Conservation (phyloP, 2,888 invertebrate species). For the Plagodis dolabraria region DNA sequence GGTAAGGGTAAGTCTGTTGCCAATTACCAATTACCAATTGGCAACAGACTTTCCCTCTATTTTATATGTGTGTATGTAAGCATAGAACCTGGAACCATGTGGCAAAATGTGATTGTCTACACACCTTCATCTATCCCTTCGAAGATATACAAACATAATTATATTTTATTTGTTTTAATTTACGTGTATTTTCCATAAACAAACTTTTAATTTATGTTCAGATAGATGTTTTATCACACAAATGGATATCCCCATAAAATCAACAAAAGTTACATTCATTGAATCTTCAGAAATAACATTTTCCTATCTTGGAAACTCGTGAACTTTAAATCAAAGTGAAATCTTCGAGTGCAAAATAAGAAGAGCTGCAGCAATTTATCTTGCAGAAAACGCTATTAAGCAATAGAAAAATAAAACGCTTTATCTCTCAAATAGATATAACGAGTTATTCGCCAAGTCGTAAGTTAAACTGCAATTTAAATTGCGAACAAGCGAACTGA, state of each 20-base stretch:
- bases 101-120: too few species aligned
- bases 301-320: not conserved
- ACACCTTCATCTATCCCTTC: too few species aligned
- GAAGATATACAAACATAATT: too few species aligned
- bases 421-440: conserved; percentile 24
- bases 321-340: conserved; percentile 9
- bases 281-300: not conserved
- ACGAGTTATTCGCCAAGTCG: conserved; percentile 26
- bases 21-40: too few species aligned
- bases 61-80: too few species aligned
- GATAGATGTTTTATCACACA: too few species aligned
- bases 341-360: conserved; percentile 14
- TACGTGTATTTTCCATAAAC: too few species aligned
- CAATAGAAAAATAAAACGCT: conserved; percentile 20
- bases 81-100: too few species aligned
- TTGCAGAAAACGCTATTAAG: conserved; percentile 17
- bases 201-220: too few species aligned
- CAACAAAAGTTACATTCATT: not conserved
- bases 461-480: conserved; percentile 33
- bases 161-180: too few species aligned
- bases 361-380: conserved; percentile 20
- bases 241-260: not conserved
- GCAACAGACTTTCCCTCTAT: too few species aligned
- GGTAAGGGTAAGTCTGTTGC: too few species aligned
- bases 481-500: conserved; percentile 24